Conservation (phyloP, 2,797 vertebrate species). For the Aldrovandia affinis region DNA sequence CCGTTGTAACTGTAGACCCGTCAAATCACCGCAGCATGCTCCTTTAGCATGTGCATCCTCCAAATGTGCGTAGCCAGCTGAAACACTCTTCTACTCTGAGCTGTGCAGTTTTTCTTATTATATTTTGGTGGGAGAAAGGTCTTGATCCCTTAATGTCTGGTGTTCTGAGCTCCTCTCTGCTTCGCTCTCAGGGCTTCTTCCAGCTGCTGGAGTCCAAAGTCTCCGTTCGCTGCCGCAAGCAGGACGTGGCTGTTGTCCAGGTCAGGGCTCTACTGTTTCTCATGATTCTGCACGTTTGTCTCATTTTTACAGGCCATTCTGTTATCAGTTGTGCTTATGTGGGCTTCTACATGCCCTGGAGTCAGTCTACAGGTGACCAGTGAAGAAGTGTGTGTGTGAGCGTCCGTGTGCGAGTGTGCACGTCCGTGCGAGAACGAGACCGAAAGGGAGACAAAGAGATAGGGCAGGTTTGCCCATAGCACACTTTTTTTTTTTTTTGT, state of each 20-base stretch:
- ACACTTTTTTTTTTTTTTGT: neutral
- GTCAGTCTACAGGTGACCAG: neutral
- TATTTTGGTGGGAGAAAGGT: too few relatives aligned
- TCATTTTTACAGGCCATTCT: neutral
- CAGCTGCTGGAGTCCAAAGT: slow-evolving; percentile 90
- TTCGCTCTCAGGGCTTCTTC: slow-evolving; percentile 84
- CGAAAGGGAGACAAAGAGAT: neutral
- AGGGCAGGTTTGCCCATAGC: neutral
- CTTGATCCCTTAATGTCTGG: neutral
- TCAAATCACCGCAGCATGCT: neutral
- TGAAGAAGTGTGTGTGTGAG: neutral
- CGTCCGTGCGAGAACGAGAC: too few relatives aligned
- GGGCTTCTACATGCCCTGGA: neutral
- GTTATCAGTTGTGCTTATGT: neutral
- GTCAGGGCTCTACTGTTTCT: slow-evolving; percentile 63
- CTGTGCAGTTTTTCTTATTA: too few relatives aligned
- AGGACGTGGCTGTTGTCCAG: slow-evolving; percentile 87
- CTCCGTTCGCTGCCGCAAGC: slow-evolving; percentile 90
- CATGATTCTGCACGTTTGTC: neutral
- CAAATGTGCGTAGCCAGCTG: too few relatives aligned
- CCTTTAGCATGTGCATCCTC: too few relatives aligned
- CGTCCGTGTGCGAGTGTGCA: neutral
- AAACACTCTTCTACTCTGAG: too few relatives aligned
- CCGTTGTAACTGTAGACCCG: neutral
- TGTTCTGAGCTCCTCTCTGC: slow-evolving; percentile 9